Conservation (phyloP, 2,888 invertebrate genomes). For the Acronicta alni region DNA sequence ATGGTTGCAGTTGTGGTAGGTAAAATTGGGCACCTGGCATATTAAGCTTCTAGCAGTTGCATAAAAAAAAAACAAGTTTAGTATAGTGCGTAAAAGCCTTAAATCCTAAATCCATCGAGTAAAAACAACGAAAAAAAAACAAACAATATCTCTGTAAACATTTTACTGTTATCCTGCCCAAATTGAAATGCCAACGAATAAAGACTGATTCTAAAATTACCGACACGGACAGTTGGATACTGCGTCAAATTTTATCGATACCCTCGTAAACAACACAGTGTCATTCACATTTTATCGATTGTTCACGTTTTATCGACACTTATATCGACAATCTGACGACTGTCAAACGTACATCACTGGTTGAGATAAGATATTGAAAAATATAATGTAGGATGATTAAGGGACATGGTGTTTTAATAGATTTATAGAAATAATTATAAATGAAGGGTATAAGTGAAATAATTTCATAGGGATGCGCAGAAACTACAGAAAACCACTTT, state of each 20-base stretch:
- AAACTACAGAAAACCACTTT: too few relatives aligned
- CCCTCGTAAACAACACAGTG: conserved; percentile 43
- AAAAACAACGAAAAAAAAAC: conserved; percentile 23
- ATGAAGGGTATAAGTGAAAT: too few relatives aligned
- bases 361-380: conserved; percentile 31
- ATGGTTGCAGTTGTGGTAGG: too few relatives aligned
- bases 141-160: conserved; percentile 17
- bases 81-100: background rate
- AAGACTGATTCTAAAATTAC: conserved; percentile 45
- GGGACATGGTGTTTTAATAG: too few relatives aligned
- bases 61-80: background rate
- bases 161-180: conserved; percentile 19
- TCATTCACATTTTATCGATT: too few relatives aligned
- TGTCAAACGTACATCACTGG: conserved; percentile 15
- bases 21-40: too few relatives aligned
- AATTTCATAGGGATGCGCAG: too few relatives aligned
- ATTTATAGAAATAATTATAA: too few relatives aligned
- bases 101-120: conserved; percentile 2
- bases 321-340: conserved; percentile 32
- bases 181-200: conserved; percentile 50
- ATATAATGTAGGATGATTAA: background rate
- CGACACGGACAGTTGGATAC: conserved; percentile 25
- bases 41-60: too few relatives aligned
- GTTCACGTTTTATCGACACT: conserved; percentile 48
- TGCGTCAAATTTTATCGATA: conserved; percentile 50